Conservation (phyloP, 2,113 vertebrate genomes). For the Ciconia stormi region DNA sequence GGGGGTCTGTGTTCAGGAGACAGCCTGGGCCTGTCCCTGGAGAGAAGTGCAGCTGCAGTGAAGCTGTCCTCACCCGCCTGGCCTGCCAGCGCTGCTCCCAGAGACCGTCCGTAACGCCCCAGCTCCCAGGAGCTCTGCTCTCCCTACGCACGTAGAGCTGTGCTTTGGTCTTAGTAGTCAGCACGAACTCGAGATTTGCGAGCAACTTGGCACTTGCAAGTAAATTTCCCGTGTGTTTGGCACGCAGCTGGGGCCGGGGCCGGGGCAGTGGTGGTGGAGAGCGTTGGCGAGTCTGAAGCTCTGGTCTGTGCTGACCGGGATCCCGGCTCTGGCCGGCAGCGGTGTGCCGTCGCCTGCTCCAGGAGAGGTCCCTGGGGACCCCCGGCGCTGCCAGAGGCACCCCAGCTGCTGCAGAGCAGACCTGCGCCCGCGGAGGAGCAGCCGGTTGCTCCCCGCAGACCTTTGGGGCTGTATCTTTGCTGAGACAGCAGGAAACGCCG, state of each 20-base stretch:
- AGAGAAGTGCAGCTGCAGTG: not conserved
- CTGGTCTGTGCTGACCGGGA: not conserved
- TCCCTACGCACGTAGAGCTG: rapidly evolving
- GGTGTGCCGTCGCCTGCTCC: rapidly evolving
- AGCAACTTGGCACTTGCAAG: not conserved
- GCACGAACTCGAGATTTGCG: not conserved
- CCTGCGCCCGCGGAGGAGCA: not conserved
- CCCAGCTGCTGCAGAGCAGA: not conserved
- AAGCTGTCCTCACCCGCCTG: not conserved
- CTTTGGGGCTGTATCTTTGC: not conserved
- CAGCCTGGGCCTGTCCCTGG: not conserved
- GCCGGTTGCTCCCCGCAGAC: not conserved
- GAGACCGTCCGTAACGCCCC: rapidly evolving
- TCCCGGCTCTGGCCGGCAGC: rapidly evolving
- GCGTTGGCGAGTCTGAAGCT: not conserved
- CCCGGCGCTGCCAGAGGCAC: not conserved
- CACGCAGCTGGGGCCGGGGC: not conserved
- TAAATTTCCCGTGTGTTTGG: not conserved
- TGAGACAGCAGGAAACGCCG: not conserved
- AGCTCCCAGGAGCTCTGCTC: not conserved
- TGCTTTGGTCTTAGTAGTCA: not conserved
- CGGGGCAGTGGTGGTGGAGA: not conserved
- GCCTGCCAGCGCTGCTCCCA: not conserved
- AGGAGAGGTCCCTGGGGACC: not conserved
- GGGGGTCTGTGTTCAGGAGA: not conserved